Percentiles rank a stretch among this genome's conserved stretches.
Evolutionary conservation across 2,797 vertebrate species (phyloP).

Genomic region (Molossus molossus): DNA sequence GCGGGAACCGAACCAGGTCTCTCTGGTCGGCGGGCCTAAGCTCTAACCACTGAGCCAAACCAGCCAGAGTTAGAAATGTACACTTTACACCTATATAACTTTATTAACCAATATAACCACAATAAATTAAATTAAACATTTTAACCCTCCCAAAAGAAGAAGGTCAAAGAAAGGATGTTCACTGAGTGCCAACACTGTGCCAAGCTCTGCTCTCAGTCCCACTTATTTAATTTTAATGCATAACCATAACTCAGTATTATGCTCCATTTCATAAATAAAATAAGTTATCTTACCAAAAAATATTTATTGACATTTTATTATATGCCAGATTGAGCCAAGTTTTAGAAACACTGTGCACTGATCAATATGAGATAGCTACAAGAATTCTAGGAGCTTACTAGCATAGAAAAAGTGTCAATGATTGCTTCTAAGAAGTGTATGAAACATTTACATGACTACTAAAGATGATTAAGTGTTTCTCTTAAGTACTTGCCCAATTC

Average conservation of each 20-base stretch:
- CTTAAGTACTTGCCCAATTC: not conserved
- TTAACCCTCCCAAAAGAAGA: not conserved
- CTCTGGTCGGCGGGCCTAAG: too few species aligned
- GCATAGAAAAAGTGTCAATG: not conserved
- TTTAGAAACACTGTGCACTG: not conserved
- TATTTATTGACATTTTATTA: not conserved
- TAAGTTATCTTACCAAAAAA: conserved; percentile 22
- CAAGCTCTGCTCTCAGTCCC: not conserved
- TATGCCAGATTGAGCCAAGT: not conserved
- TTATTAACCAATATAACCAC: not conserved
- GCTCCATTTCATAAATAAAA: not conserved
- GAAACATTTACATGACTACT: not conserved
- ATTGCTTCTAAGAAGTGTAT: not conserved
- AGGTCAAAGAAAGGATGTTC: not conserved
- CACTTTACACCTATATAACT: not conserved
- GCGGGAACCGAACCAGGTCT: too few species aligned
- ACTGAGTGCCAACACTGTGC: not conserved
- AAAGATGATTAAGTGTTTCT: not conserved
- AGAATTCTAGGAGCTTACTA: not conserved
- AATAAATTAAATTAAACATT: not conserved
- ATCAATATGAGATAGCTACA: not conserved
- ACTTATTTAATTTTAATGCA: not conserved
- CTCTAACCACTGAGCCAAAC: too few species aligned
- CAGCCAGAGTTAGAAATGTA: not conserved
- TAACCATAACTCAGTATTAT: not conserved